These are phyloP conservation scores for Ibidorhyncha struthersii DNA, from an alignment of 2,113 vertebrate genomes.

Conservation along the genomic window DNA sequence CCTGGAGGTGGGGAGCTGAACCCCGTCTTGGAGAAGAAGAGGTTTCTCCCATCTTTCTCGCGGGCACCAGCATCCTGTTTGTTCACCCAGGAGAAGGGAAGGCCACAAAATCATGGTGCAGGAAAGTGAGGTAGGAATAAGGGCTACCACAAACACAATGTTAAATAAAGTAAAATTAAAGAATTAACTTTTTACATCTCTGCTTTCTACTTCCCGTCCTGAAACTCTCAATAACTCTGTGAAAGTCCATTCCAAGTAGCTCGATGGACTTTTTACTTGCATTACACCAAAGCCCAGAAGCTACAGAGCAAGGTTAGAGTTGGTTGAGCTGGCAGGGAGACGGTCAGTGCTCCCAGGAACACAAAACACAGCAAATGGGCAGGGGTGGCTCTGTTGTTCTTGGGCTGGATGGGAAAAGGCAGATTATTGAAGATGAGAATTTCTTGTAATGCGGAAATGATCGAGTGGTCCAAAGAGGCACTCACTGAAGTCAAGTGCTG, in stretches of 20 bases:
- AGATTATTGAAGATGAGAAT: not conserved
- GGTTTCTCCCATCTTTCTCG: not conserved
- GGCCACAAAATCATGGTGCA: accelerated
- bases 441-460: not conserved
- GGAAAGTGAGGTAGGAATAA: not conserved
- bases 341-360: not conserved
- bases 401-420: not conserved
- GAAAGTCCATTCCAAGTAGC: not conserved
- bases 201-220: not conserved
- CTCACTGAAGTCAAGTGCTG: not conserved
- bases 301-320: not conserved
- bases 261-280: not conserved
- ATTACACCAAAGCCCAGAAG: not conserved
- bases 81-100: not conserved
- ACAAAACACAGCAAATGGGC: not conserved
- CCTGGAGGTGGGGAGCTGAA: not conserved
- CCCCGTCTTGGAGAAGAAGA: not conserved
- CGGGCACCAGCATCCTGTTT: not conserved
- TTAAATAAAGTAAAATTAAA: not conserved
- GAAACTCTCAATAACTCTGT: not conserved
- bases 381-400: not conserved
- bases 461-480: not conserved
- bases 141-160: not conserved
- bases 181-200: not conserved
- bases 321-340: not conserved